Conservation (phyloP, 2,797 vertebrate genomes). For the Thaleichthys pacificus region DNA sequence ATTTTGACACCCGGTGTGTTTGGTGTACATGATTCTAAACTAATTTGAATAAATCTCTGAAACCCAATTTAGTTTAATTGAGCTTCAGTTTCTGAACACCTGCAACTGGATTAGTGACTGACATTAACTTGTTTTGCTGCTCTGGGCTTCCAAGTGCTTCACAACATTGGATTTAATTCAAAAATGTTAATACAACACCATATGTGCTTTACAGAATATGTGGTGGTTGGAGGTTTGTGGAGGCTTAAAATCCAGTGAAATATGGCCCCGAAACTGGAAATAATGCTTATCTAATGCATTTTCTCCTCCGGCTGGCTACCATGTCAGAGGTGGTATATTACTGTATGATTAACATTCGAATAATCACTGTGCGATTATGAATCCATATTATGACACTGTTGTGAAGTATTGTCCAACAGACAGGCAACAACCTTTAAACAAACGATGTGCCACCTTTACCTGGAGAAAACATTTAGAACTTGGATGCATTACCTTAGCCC, state of each 20-base stretch:
- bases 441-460: slow-evolving; percentile 55
- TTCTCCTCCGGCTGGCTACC: slow-evolving; percentile 48
- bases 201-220: slow-evolving; percentile 72
- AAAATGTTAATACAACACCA: slow-evolving; percentile 73
- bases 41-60: slow-evolving; percentile 78
- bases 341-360: slow-evolving; percentile 48
- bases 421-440: slow-evolving; percentile 55
- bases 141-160: slow-evolving; percentile 68
- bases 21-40: slow-evolving; percentile 65
- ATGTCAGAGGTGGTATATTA: slow-evolving; percentile 69
- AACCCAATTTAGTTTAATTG: slow-evolving; percentile 80
- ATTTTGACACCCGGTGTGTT: slow-evolving; percentile 60
- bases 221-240: slow-evolving; percentile 56
- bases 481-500: slow-evolving; percentile 43
- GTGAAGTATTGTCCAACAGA: slow-evolving; percentile 52
- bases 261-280: slow-evolving; percentile 62
- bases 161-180: slow-evolving; percentile 74
- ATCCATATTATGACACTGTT: slow-evolving; percentile 59
- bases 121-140: slow-evolving; percentile 79
- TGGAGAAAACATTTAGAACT: slow-evolving; percentile 54
- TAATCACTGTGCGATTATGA: slow-evolving; percentile 63
- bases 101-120: slow-evolving; percentile 78
- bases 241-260: slow-evolving; percentile 58
- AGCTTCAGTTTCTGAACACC: slow-evolving; percentile 74
- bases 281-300: slow-evolving; percentile 68